Base-by-base conservation (phyloP, 2,797 vertebrate species). In the Amphiprion clarkii region DNA sequence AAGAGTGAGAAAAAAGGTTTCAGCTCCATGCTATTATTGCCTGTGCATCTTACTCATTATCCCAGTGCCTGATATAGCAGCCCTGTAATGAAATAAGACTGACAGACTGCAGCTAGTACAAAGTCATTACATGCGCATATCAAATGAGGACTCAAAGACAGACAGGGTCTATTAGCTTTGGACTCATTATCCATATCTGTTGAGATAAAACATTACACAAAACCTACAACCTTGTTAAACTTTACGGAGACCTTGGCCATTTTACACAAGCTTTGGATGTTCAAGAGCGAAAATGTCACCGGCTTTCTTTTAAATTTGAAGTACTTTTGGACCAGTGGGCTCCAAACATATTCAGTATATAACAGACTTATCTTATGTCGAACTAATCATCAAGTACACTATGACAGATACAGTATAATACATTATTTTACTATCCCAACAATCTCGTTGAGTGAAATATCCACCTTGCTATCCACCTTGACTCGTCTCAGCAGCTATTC, bases 91-190 rank as follows among this genome's bases (percentile, higher is more conserved):
- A 76, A 84, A 89, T 85, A 82, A 82, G 73, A 79, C 63, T 67
- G 86, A 85, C 83, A 83, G 73, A 75, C 81, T 81, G 86, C 79
- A 51, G 74, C 79, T 73, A 72, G 72, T 75, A 52, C 69, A 85
- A 84, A 87, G 67, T 84, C 83, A 86, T 90, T 87, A 86, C 63
- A 83, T 23, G 61, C 5, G 39, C 73, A 84, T 83, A 76, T 89
- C 69, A 79, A 87, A 87, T 70, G 61, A 85, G 67, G 64, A 78
- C 48, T 81, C 64, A 23, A 71, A 86, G 65, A 74, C 53, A 66
- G 65, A 79, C 60, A 67, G 51, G 76, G 64, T 86, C 57, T 79
- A 72, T 83, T 83, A 78, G 64, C 62, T 86, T 82, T 75, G 19
- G 55, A 71, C 71, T 79, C 57, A 80, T 80, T 79, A 82, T 69